phyloP scores from a whole-genome alignment of 1,140 invertebrate species.

The Globodera rostochiensis region DNA sequence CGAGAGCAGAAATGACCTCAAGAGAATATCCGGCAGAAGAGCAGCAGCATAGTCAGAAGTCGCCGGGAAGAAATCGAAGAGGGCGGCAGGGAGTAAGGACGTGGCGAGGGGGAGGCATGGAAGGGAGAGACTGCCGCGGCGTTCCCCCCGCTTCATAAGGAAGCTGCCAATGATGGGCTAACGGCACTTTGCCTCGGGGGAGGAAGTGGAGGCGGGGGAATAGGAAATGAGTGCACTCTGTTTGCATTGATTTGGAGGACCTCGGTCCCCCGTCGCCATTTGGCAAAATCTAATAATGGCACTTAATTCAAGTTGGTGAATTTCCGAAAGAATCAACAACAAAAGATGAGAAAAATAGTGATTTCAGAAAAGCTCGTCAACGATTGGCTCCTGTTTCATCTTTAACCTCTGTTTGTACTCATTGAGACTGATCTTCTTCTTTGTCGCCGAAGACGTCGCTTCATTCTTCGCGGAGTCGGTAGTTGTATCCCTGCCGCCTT shows the following conservation, averaged over 20 bases:
- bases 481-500: neutral
- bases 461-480: neutral
- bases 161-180: constrained; percentile 3
- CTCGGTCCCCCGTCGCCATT: neutral
- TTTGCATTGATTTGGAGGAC: neutral
- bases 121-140: neutral
- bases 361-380: neutral
- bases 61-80: neutral
- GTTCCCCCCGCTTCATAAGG: neutral
- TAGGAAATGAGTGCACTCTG: neutral
- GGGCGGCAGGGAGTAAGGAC: neutral
- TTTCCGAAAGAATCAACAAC: constrained; percentile 1
- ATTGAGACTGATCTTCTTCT: neutral
- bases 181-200: neutral
- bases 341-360: neutral
- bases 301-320: neutral
- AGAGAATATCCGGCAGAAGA: neutral
- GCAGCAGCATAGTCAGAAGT: neutral
- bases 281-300: constrained; percentile 3
- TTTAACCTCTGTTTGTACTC: constrained; percentile 1
- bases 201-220: neutral
- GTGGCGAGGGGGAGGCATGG: neutral
- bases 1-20: neutral
- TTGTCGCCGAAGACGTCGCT: neutral
- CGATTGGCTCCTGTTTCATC: neutral